A percentile compares a stretch with the other conserved stretches of the same genome.
These are phyloP conservation scores for Eonycteris spelaea DNA, from an alignment of 2,113 vertebrate species.

Conservation along the genomic window DNA sequence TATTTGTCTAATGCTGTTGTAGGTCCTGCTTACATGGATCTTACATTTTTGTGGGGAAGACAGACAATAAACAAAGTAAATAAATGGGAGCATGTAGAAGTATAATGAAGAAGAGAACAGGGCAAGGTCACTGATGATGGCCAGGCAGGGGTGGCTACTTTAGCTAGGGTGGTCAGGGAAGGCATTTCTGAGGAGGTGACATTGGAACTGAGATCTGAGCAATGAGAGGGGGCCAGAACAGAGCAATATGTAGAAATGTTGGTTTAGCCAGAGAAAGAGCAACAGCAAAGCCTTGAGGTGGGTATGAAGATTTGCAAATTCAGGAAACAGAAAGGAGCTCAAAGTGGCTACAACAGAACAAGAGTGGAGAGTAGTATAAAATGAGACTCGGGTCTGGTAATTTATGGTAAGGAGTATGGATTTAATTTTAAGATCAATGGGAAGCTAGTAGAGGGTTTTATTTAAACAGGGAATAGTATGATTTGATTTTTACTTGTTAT, in stretches of 20 bases:
- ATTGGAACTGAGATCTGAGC: not conserved
- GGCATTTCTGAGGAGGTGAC: not conserved
- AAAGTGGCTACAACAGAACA: rapidly evolving
- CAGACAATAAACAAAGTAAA: not conserved
- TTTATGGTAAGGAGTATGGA: not conserved
- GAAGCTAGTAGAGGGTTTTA: not conserved
- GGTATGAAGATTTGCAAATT: not conserved
- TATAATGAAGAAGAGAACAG: not conserved
- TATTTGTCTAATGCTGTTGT: not conserved
- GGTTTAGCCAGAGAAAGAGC: not conserved
- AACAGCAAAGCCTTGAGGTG: too few relatives aligned
- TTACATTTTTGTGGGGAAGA: not conserved
- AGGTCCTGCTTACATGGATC: not conserved
- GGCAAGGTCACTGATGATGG: not conserved
- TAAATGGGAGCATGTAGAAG: rapidly evolving
- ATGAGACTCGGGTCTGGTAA: not conserved
- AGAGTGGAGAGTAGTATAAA: rapidly evolving
- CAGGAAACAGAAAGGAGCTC: not conserved
- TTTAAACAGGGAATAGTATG: not conserved
- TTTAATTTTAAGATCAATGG: conserved; percentile 1
- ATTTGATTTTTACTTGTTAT: conserved; percentile 46
- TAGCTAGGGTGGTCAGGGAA: not conserved
- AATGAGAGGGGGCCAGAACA: not conserved
- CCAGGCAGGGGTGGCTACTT: rapidly evolving
- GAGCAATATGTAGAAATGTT: too few relatives aligned